phyloP scores from a whole-genome alignment of 2,888 invertebrate species.

The Caenorhabditis sinica region DNA sequence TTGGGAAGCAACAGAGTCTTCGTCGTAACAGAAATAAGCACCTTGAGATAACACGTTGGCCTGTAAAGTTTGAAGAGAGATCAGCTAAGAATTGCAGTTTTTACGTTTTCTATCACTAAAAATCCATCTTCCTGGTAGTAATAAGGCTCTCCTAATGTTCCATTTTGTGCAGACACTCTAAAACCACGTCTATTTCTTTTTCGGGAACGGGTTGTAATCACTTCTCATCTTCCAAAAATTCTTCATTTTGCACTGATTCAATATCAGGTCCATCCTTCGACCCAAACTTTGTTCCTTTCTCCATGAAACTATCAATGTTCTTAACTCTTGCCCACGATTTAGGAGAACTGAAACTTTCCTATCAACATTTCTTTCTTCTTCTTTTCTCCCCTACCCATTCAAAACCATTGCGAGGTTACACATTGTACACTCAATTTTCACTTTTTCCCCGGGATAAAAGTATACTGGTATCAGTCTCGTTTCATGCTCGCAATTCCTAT shows the following conservation, averaged over 20 bases:
- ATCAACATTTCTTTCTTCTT: not conserved
- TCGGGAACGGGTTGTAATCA: not conserved
- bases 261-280: conserved; percentile 27
- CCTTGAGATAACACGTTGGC: conserved; percentile 42
- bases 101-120: conserved; percentile 47
- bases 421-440: conserved; percentile 43
- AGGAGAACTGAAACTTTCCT: conserved; percentile 30
- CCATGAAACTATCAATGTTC: conserved; percentile 46
- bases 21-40: conserved; percentile 55
- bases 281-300: conserved; percentile 31
- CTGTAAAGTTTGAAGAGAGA: conserved; percentile 30
- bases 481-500: conserved; percentile 37
- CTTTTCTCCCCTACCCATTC: conserved; percentile 33
- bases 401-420: conserved; percentile 54
- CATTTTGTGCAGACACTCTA: not conserved
- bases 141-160: conserved; percentile 35
- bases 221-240: conserved; percentile 19
- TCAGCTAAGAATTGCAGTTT: not conserved
- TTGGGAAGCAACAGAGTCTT: conserved; percentile 46
- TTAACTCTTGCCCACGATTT: conserved; percentile 51
- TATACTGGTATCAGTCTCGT: conserved; percentile 35
- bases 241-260: conserved; percentile 38
- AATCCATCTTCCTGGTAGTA: conserved; percentile 47
- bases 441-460: conserved; percentile 49
- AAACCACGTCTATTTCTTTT: not conserved